phyloP scores from a whole-genome alignment of 2,113 vertebrate genomes.

The Brachypodius melanocephalos region DNA sequence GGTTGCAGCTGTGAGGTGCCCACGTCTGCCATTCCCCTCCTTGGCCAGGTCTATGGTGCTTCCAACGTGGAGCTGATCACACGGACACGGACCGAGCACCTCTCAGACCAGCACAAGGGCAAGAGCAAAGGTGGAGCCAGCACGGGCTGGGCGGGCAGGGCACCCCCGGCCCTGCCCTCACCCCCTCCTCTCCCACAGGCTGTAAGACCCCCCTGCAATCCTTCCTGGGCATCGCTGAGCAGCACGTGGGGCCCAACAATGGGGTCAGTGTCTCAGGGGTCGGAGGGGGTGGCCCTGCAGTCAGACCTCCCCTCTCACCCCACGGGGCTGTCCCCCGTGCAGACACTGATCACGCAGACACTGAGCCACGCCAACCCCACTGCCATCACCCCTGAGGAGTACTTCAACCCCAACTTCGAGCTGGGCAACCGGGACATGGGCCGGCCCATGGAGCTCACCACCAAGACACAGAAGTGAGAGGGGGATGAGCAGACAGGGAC shows the following conservation, averaged over 20 bases:
- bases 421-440: conserved; percentile 89
- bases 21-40: background rate
- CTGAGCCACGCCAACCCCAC: conserved; percentile 89
- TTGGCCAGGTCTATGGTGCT: conserved; percentile 87
- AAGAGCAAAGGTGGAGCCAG: conserved; percentile 86
- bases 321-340: rapidly evolving
- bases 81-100: conserved; percentile 92
- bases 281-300: background rate
- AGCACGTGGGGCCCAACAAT: conserved; percentile 92
- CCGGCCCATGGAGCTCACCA: conserved; percentile 92
- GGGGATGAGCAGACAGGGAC: background rate
- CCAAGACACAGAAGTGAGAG: conserved; percentile 96
- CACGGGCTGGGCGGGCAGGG: background rate
- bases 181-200: conserved; percentile 71
- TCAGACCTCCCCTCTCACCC: background rate
- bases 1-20: background rate
- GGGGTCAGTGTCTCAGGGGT: conserved; percentile 77
- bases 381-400: conserved; percentile 92
- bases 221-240: conserved; percentile 95
- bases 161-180: background rate
- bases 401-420: conserved; percentile 89
- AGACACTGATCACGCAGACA: conserved; percentile 93
- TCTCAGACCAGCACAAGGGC: conserved; percentile 94
- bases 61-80: conserved; percentile 98
- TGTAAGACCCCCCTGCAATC: conserved; percentile 95